Evolutionary conservation across 1,140 invertebrate genomes (phyloP), one percentile per base, ranked within the genome.

Genomic region (Bradysia coprophila): DNA sequence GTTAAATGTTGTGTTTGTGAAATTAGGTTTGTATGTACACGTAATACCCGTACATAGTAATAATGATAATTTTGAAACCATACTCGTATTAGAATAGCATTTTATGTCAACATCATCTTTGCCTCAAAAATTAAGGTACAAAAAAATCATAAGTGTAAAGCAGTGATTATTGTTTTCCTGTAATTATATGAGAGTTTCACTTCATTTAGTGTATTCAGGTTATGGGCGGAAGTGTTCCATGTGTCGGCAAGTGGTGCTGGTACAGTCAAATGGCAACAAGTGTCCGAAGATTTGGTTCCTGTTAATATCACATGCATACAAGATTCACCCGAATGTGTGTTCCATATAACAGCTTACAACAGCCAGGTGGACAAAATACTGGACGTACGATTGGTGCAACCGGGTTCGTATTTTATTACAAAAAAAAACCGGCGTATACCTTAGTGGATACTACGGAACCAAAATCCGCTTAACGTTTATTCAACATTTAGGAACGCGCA

Each of bases 321-420:
- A 65, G 89, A 94, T 64, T 86, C 85, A 37, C 90, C 91, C 15
- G 87, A 91, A 67, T 93, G 89, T 61, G 80, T 94, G 52, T 96
- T 94, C 69, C 92, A 95, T 68, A 90, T 97, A 62, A 96, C 90
- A 47, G 93, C 93, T 45, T 96, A 96, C 69, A 96, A 96, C 68
- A 90, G 89, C 55, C 90, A 95, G 63, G 91, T 96, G 50, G 91
- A 96, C 62, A 96, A 96, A 70, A 95, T 97, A 51, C 76, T 96
- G 49, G 92, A 97, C 59, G 89, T 95, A 42, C 80, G 88, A 71
- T 80, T 97, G 55, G 77, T 90, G 38, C 92, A 97, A 63, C 92
- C 92, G 66, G 91, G 91, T 95, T 19, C 6, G 37, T 38, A 4
- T 38, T 38, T 9, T 18, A 20, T 38, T 19, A n/a, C n/a, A n/a